These are phyloP conservation scores for Orthosia gothica DNA, from an alignment of 2,888 invertebrate species.

Conservation along the genomic window DNA sequence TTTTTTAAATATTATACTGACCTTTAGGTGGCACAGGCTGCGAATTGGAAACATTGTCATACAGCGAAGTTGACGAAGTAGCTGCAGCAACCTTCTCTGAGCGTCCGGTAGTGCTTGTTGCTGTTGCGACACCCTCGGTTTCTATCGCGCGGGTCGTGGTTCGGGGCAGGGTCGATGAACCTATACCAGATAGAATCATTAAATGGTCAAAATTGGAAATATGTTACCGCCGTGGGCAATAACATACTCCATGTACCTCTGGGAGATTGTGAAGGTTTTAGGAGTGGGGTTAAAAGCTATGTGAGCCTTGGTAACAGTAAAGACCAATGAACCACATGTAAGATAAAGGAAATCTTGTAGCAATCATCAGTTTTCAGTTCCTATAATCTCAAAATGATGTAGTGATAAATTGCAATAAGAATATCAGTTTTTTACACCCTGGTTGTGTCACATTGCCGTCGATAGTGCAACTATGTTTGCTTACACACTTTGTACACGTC, in stretches of 20 bases:
- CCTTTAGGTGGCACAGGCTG: slow-evolving; percentile 89
- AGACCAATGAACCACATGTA: slow-evolving; percentile 1
- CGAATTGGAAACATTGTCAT: slow-evolving; percentile 95
- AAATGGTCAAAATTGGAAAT: slow-evolving; percentile 41
- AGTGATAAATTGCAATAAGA: background rate
- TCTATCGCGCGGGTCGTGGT: slow-evolving; percentile 94
- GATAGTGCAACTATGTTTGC: background rate
- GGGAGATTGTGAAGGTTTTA: background rate
- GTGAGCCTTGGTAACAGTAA: background rate
- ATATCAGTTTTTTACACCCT: background rate
- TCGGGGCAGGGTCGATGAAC: slow-evolving; percentile 96
- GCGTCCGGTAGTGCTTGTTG: slow-evolving; percentile 91
- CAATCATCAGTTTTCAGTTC: background rate
- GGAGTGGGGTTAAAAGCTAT: background rate
- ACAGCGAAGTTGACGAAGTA: slow-evolving; percentile 97
- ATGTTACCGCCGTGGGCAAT: slow-evolving; percentile 5
- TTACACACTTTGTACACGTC: background rate
- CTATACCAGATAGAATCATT: slow-evolving; percentile 80
- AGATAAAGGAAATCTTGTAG: slow-evolving; percentile 3
- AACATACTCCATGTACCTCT: slow-evolving; percentile 3
- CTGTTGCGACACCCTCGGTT: slow-evolving; percentile 91
- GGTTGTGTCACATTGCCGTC: background rate
- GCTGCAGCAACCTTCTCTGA: slow-evolving; percentile 95
- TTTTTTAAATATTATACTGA: slow-evolving; percentile 70
- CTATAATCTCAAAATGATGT: background rate